A percentile compares a stretch with the other conserved stretches of the same genome.
Evolutionary conservation across 2,888 invertebrate species (phyloP).

Genomic region (Xanthia icteritia): DNA sequence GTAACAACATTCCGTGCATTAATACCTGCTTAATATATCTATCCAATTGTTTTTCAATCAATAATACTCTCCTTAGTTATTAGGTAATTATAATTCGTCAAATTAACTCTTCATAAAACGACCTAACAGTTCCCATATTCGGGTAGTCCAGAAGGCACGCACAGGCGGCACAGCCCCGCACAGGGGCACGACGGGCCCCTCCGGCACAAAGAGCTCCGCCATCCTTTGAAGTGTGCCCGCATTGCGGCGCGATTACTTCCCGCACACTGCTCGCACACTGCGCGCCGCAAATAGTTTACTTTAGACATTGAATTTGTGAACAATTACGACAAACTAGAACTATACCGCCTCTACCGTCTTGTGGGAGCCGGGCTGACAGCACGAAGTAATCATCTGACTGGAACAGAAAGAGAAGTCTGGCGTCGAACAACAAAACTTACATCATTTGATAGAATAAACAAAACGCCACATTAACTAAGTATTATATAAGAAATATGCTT

Average conservation of each 20-base stretch:
- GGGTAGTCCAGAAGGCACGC: neutral
- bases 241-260: slow-evolving; percentile 47
- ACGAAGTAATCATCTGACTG: too few relatives aligned
- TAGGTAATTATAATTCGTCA: neutral
- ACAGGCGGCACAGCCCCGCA: neutral
- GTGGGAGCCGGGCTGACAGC: slow-evolving; percentile 3
- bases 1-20: neutral
- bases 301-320: slow-evolving; percentile 50
- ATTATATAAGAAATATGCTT: neutral
- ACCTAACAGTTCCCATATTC: neutral
- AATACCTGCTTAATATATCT: neutral
- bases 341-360: neutral
- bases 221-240: slow-evolving; percentile 52
- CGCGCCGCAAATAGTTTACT: slow-evolving; percentile 49
- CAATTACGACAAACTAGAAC: slow-evolving; percentile 36
- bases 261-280: slow-evolving; percentile 14
- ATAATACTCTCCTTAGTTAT: neutral
- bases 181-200: neutral
- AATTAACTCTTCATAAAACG: neutral
- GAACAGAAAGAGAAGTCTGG: neutral
- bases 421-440: neutral
- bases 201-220: slow-evolving; percentile 22
- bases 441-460: neutral
- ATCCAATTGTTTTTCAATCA: neutral
- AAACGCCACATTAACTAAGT: neutral